These are phyloP conservation scores for Parnassius mnemosyne DNA, from an alignment of 2,888 invertebrate genomes.

Conservation along the genomic window DNA sequence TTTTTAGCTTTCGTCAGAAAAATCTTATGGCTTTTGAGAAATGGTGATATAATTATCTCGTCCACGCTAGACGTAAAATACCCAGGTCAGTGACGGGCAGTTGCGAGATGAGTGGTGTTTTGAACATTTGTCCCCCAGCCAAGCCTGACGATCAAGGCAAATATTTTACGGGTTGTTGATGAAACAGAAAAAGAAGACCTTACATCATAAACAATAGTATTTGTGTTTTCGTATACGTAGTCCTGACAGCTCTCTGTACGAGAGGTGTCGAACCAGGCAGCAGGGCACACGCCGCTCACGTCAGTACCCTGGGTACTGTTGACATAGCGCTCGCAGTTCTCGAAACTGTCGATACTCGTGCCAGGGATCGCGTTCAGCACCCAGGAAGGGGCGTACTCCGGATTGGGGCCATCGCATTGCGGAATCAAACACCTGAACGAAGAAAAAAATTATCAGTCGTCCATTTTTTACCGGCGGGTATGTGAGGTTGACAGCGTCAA, in stretches of 20 bases:
- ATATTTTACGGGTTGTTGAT: too few species aligned
- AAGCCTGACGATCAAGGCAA: too few species aligned
- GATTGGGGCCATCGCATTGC: slow-evolving; percentile 53
- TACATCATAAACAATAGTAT: slow-evolving; percentile 68
- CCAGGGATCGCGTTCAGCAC: slow-evolving; percentile 56
- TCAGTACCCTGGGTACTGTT: slow-evolving; percentile 37
- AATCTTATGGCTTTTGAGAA: too few species aligned
- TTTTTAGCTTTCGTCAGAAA: too few species aligned
- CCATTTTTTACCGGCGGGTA: too few species aligned
- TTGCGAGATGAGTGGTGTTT: too few species aligned
- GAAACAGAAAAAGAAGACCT: slow-evolving; percentile 36
- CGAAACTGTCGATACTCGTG: slow-evolving; percentile 44
- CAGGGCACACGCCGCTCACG: slow-evolving; percentile 48
- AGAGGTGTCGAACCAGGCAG: slow-evolving; percentile 49
- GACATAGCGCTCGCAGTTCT: slow-evolving; percentile 52
- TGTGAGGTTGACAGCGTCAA: too few species aligned
- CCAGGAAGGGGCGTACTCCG: slow-evolving; percentile 57
- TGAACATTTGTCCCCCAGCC: too few species aligned
- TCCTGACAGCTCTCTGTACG: slow-evolving; percentile 45
- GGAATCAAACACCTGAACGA: slow-evolving; percentile 54
- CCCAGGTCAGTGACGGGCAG: too few species aligned
- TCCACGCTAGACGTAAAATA: too few species aligned
- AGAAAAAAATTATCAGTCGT: too few species aligned
- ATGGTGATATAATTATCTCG: too few species aligned
- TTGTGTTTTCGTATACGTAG: slow-evolving; percentile 59